phyloP scores from a whole-genome alignment of 1,140 invertebrate genomes.

The Ericerus pela region DNA sequence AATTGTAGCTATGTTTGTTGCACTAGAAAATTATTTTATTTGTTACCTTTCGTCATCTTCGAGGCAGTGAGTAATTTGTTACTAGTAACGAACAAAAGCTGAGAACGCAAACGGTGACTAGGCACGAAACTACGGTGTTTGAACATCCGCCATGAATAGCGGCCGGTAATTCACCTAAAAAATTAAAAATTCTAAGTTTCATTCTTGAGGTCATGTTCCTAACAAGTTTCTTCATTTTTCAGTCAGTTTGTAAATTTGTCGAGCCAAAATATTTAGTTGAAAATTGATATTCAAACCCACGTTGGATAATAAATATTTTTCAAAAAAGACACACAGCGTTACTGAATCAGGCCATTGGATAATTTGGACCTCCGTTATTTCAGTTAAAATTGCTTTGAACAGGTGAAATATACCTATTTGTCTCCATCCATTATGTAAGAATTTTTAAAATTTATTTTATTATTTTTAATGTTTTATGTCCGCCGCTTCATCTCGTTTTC shows the following conservation, averaged over 20 bases:
- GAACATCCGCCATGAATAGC: conserved; percentile 34
- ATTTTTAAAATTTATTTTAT: too few relatives aligned
- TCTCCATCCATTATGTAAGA: too few relatives aligned
- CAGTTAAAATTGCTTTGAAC: too few relatives aligned
- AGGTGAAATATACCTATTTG: too few relatives aligned
- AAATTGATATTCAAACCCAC: background rate
- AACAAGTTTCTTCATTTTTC: background rate
- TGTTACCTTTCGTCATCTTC: too few relatives aligned
- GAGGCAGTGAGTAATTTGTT: background rate
- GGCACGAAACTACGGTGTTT: conserved; percentile 18
- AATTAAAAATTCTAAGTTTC: background rate
- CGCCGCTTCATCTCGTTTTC: too few relatives aligned
- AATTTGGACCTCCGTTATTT: too few relatives aligned
- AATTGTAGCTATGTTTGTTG: too few relatives aligned
- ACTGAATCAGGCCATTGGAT: background rate
- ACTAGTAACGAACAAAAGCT: conserved; percentile 12
- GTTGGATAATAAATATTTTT: background rate
- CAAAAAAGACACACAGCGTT: background rate
- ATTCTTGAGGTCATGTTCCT: background rate
- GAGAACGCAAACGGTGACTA: conserved; percentile 13
- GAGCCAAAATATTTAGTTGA: background rate
- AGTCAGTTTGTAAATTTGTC: background rate
- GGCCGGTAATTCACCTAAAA: conserved; percentile 35
- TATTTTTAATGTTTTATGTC: too few relatives aligned
- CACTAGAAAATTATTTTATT: too few relatives aligned